phyloP scores from a whole-genome alignment of 1,140 invertebrate species.

The Diabrotica undecimpunctata region DNA sequence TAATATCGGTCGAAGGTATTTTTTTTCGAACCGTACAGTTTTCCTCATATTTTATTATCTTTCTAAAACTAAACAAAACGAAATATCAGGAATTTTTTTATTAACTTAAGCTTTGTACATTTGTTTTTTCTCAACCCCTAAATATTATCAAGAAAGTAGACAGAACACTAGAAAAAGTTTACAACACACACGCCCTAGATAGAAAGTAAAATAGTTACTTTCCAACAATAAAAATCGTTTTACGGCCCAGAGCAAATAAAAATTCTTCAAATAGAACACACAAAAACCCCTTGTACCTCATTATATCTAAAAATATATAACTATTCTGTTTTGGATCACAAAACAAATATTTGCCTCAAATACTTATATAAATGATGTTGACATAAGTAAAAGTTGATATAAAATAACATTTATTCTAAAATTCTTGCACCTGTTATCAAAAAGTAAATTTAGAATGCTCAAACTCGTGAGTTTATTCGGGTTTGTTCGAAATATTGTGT shows the following conservation, averaged over 20 bases:
- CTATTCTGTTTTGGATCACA: background rate
- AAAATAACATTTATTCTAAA: slow-evolving; percentile 10
- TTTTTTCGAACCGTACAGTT: no score
- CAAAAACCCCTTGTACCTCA: background rate
- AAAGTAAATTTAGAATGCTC: background rate
- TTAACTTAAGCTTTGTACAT: no score
- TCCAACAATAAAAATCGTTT: background rate
- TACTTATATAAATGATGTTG: background rate
- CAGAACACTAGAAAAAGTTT: background rate
- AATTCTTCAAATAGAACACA: background rate
- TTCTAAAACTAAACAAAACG: no score
- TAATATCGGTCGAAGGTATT: no score
- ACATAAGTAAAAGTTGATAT: slow-evolving; percentile 3
- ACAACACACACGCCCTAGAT: background rate
- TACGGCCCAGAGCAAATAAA: background rate
- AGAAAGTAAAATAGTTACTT: background rate
- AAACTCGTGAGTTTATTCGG: background rate
- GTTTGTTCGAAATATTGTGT: background rate
- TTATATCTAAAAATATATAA: background rate
- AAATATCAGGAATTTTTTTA: no score
- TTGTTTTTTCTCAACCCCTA: no score
- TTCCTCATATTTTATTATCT: no score
- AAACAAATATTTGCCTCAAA: background rate
- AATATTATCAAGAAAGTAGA: no score
- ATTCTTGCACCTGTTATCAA: slow-evolving; percentile 10